phyloP scores from a whole-genome alignment of 2,888 invertebrate genomes.

The Catocala sponsa region DNA sequence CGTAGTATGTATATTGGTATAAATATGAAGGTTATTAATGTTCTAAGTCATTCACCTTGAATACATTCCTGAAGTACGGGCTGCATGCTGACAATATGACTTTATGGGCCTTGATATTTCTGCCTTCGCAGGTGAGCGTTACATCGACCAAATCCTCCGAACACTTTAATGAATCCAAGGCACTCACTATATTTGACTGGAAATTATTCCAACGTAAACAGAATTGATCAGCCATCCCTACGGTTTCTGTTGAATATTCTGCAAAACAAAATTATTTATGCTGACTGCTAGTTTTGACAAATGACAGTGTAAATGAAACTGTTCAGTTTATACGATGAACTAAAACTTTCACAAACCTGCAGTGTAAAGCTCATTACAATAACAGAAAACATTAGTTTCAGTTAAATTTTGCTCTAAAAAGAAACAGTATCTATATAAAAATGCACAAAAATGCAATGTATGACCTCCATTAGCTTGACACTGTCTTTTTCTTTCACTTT shows the following conservation, averaged over 20 bases:
- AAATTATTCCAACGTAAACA: constrained; percentile 93
- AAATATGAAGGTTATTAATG: constrained; percentile 82
- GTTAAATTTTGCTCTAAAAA: constrained; percentile 47
- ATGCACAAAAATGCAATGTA: constrained; percentile 84
- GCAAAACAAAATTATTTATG: constrained; percentile 63
- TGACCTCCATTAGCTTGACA: constrained; percentile 83
- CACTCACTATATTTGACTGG: constrained; percentile 91
- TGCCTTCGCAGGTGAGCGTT: constrained; percentile 91
- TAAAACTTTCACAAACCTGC: constrained; percentile 55
- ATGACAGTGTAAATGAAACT: constrained; percentile 51
- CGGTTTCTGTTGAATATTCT: constrained; percentile 66
- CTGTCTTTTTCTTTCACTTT: constrained; percentile 79
- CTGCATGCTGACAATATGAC: constrained; percentile 92
- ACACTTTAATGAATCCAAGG: constrained; percentile 90
- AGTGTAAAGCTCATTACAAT: constrained; percentile 62
- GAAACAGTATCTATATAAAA: constrained; percentile 53
- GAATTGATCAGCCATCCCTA: constrained; percentile 90
- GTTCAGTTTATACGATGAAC: constrained; percentile 23
- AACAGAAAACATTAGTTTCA: constrained; percentile 55
- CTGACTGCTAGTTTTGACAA: constrained; percentile 60
- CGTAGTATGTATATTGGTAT: constrained; percentile 58
- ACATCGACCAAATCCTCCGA: constrained; percentile 92
- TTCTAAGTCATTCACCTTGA: constrained; percentile 90
- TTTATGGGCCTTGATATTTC: constrained; percentile 92
- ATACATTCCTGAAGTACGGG: constrained; percentile 92